A percentile compares a stretch with the other conserved stretches of the same genome.
These are phyloP conservation scores for Eutrigla gurnardus DNA, from an alignment of 2,797 vertebrate species.

Conservation along the genomic window DNA sequence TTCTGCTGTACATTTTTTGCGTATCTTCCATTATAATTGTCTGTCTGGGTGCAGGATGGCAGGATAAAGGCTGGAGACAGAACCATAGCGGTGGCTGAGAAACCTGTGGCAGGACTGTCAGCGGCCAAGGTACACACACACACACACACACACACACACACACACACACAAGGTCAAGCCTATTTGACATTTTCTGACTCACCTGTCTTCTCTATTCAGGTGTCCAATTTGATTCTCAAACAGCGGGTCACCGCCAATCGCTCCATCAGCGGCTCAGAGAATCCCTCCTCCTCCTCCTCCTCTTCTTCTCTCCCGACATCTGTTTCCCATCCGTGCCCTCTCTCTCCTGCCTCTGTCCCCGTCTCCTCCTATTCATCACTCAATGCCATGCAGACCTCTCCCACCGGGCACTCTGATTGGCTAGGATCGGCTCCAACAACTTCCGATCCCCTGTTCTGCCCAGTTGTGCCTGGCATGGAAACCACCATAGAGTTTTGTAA, in stretches of 20 bases:
- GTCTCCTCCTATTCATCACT: slow-evolving; percentile 37
- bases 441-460: slow-evolving; percentile 87
- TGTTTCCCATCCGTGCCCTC: slow-evolving; percentile 24
- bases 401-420: slow-evolving; percentile 79
- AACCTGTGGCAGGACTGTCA: slow-evolving; percentile 85
- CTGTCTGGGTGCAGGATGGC: slow-evolving; percentile 82
- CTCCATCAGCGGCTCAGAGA: slow-evolving; percentile 75
- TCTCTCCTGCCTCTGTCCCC: slow-evolving; percentile 41
- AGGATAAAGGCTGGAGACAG: slow-evolving; percentile 87
- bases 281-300: slow-evolving; percentile 29
- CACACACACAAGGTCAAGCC: slow-evolving; percentile 56
- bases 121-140: slow-evolving; percentile 86
- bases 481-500: slow-evolving; percentile 93
- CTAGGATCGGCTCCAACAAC: slow-evolving; percentile 79
- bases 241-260: slow-evolving; percentile 84
- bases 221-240: slow-evolving; percentile 87
- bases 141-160: slow-evolving; percentile 36
- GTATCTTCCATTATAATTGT: slow-evolving; percentile 1
- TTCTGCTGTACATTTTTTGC: slow-evolving; percentile 26
- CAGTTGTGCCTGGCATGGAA: slow-evolving; percentile 90
- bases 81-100: slow-evolving; percentile 87
- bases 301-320: slow-evolving; percentile 34
- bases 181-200: slow-evolving; percentile 66
- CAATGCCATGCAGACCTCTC: slow-evolving; percentile 28
- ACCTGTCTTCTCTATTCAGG: slow-evolving; percentile 77